A percentile compares a stretch with the other conserved stretches of the same genome.
phyloP scores from a whole-genome alignment of 2,888 invertebrate genomes.

The Perdita meconis region DNA sequence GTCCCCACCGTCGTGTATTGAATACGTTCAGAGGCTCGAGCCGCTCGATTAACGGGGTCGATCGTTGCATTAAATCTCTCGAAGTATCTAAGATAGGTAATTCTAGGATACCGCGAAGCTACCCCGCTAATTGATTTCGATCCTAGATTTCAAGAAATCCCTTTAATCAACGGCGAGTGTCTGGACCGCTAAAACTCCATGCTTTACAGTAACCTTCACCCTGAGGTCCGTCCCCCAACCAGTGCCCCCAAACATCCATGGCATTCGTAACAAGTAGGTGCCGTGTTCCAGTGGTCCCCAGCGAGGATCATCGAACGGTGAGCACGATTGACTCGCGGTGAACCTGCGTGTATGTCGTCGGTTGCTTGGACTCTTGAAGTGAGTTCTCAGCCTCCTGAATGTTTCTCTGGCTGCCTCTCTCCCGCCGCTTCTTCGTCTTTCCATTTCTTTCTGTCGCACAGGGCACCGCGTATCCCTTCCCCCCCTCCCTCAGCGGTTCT shows the following conservation, averaged over 20 bases:
- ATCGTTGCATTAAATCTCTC: background rate
- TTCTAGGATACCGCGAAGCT: no score
- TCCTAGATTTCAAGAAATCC: no score
- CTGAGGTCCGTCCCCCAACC: no score
- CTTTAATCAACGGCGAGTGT: no score
- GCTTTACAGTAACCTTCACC: no score
- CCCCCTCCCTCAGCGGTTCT: constrained; percentile 28
- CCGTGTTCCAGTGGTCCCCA: constrained; percentile 14
- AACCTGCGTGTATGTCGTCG: constrained; percentile 50
- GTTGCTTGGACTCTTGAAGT: constrained; percentile 61
- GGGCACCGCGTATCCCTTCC: constrained; percentile 1
- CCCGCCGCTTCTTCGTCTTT: constrained; percentile 20
- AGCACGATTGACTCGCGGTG: constrained; percentile 47
- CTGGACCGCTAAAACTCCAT: no score
- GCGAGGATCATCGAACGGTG: constrained; percentile 51
- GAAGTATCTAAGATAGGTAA: no score
- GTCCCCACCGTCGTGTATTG: constrained; percentile 7
- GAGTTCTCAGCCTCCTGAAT: constrained; percentile 69
- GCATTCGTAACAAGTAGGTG: background rate
- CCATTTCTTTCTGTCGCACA: constrained; percentile 39
- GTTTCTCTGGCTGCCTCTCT: constrained; percentile 44
- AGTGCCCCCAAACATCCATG: background rate
- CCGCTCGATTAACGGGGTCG: constrained; percentile 29
- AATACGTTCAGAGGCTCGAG: constrained; percentile 10
- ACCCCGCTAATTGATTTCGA: no score